Evolutionary conservation across 35 echinoderm and acorn worm genomes (phyloP), one percentile per base, ranked within the genome.

Genomic region (Lytechinus pictus): DNA sequence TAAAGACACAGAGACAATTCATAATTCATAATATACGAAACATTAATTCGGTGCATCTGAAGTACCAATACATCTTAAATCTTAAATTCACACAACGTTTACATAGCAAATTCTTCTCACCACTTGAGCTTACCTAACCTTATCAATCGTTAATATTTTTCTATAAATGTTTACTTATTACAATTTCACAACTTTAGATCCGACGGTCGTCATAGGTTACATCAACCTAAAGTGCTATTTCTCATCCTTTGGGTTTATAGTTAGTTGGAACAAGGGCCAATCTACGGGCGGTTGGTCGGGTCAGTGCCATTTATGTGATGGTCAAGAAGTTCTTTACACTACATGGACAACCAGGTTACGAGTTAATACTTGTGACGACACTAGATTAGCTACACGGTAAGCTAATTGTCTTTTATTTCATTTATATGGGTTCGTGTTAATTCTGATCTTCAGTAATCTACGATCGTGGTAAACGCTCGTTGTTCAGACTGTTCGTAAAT

Each of bases 281-380:
- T 91, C 95, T 28, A 97, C 98, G 24, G 97, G 86, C 9, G 97
- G 98, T 89, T 99, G 98, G 98, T 97, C 98, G 12, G 98, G 98
- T 79, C 98, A 99, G 87, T 99, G 98, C 72, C 97, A 97, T 60
- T 61, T 96, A 9, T 99, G 98, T 91, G 98, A 93, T n/a, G 96
- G 96, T 1, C 56, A 97, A 57, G 98, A 99, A 54, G 96, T 97
- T n/a, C 95, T 99, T 7, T 56, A 94, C 14, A 99, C 98, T 27
- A 97, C 97, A 13, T 99, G 98, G 98, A 95, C 97, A 27, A 55
- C 90, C 53, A 97, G 96, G 0, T 94, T 97, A 28, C 52, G 94
- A 89, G 97, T 95, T 10, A 52, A 94, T 28, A 86, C 87, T 86
- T 99, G 98, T 86, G 54, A 86, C 11, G 86, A 95, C 6, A 95